These are phyloP conservation scores for Drosophila busckii DNA, from an alignment of 1,140 invertebrate genomes.

Conservation along the genomic window DNA sequence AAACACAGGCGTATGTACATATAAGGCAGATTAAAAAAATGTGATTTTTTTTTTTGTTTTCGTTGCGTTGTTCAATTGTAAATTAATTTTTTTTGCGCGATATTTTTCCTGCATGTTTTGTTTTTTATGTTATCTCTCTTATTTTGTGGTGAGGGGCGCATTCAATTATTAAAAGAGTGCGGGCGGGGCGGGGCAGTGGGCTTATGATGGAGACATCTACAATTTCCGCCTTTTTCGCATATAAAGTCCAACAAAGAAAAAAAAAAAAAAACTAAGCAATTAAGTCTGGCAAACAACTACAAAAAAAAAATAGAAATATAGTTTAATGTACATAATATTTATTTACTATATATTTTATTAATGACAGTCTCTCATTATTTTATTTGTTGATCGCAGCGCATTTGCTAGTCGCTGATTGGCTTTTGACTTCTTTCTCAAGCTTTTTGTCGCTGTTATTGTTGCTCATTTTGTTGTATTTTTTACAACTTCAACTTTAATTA, in stretches of 20 bases:
- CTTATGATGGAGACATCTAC: constrained; percentile 26
- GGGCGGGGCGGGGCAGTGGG: too few species aligned
- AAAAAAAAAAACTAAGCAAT: constrained; percentile 47
- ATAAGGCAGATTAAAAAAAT: constrained; percentile 25
- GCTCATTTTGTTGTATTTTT: constrained; percentile 34
- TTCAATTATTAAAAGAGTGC: constrained; percentile 34
- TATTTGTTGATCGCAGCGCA: constrained; percentile 9
- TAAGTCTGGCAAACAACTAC: too few species aligned
- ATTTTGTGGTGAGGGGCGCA: constrained; percentile 19
- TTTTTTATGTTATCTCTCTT: constrained; percentile 16
- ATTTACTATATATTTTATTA: too few species aligned
- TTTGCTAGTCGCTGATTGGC: constrained; percentile 8
- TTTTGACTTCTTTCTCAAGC: neutral
- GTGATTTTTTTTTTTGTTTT: constrained; percentile 12
- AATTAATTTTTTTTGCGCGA: constrained; percentile 52
- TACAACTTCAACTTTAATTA: constrained; percentile 63
- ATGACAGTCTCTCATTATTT: too few species aligned
- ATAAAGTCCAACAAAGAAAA: constrained; percentile 1
- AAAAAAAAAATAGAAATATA: too few species aligned
- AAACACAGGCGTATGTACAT: too few species aligned
- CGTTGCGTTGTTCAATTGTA: constrained; percentile 38
- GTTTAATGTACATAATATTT: too few species aligned
- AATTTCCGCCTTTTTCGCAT: constrained; percentile 52
- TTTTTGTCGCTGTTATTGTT: constrained; percentile 10
- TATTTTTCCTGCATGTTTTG: constrained; percentile 19